phyloP scores from a whole-genome alignment of 1,140 invertebrate genomes.

The Formica selysi region DNA sequence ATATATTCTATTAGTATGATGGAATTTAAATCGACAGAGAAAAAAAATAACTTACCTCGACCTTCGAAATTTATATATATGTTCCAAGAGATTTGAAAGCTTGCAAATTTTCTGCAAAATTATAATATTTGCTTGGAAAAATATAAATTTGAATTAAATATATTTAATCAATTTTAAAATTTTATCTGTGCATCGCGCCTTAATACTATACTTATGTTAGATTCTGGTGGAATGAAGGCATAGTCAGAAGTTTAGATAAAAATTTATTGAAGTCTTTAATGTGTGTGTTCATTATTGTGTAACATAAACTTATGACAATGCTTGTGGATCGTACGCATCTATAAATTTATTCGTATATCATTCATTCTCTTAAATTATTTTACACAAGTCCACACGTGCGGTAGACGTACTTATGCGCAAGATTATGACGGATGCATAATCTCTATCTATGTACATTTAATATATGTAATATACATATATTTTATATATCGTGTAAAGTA shows the following conservation, averaged over 20 bases:
- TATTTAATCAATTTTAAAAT: background rate
- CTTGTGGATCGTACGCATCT: constrained; percentile 56
- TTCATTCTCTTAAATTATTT: constrained; percentile 60
- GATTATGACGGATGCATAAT: background rate
- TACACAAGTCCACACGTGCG: constrained; percentile 55
- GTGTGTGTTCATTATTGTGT: constrained; percentile 52
- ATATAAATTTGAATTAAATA: background rate
- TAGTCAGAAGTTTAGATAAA: constrained; percentile 70
- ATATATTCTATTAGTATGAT: background rate
- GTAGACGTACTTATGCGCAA: background rate
- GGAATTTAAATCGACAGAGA: background rate
- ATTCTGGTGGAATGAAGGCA: background rate
- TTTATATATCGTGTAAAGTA: constrained; percentile 2
- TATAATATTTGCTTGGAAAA: too few relatives aligned
- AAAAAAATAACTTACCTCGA: background rate
- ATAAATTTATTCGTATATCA: constrained; percentile 46
- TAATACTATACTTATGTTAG: background rate
- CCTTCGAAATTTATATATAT: too few relatives aligned
- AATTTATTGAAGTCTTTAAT: constrained; percentile 80
- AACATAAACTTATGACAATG: constrained; percentile 59
- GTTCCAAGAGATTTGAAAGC: background rate
- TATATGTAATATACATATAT: constrained; percentile 64
- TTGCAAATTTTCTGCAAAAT: background rate
- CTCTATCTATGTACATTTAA: constrained; percentile 60
- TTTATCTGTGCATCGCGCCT: background rate